A percentile compares a stretch with the other conserved stretches of the same genome.
Conservation (phyloP, 2,888 invertebrate genomes). For the Elegia similella region DNA sequence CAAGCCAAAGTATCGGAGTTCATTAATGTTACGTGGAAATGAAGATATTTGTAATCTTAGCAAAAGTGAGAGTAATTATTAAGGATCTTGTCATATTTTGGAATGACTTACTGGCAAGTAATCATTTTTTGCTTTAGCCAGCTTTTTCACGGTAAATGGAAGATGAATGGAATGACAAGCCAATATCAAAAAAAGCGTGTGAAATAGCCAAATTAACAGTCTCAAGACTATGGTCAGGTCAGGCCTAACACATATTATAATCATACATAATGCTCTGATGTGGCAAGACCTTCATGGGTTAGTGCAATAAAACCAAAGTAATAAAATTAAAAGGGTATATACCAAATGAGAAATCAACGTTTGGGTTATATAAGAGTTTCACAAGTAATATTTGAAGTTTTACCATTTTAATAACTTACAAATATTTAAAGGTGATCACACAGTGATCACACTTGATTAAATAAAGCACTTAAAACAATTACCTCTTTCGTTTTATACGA, state of each 20-base stretch:
- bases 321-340: constrained; percentile 56
- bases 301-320: constrained; percentile 46
- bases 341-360: constrained; percentile 42
- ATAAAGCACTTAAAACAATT: neutral
- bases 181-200: too few relatives aligned
- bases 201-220: too few relatives aligned
- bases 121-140: too few relatives aligned
- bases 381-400: constrained; percentile 21
- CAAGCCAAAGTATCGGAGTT: constrained; percentile 62
- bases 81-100: constrained; percentile 20
- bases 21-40: constrained; percentile 56
- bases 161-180: too few relatives aligned
- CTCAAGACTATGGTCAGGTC: too few relatives aligned
- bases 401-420: neutral
- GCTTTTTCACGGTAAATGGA: too few relatives aligned
- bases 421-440: constrained; percentile 11
- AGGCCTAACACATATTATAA: too few relatives aligned
- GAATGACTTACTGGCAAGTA: too few relatives aligned
- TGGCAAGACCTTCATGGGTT: neutral
- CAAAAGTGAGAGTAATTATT: constrained; percentile 34
- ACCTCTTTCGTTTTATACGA: neutral
- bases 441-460: neutral
- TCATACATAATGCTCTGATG: too few relatives aligned
- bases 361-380: constrained; percentile 44
- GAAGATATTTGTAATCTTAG: constrained; percentile 40